Base-by-base conservation (phyloP, 2,888 invertebrate genomes). In the Cacoxenus indagator region DNA sequence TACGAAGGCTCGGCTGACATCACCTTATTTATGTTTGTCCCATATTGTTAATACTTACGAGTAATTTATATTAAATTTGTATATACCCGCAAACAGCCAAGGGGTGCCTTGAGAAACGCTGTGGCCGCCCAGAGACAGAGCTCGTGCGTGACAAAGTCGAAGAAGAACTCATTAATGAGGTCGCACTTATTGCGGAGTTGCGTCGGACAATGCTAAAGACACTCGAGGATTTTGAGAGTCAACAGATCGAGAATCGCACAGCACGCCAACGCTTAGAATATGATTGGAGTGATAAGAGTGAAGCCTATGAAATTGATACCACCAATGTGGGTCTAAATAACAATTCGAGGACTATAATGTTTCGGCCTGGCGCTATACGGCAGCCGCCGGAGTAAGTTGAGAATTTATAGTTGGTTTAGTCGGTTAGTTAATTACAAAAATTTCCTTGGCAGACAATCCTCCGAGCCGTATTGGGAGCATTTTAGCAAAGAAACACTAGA, bases 261-360 rank as follows among this genome's bases (percentile, higher is more conserved):
- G 93, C 94, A 0, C 96, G 97, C 84, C 92, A 93, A 75, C 91
- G 93, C 54, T 90, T 97, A 69, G 97, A 97, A 88, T 93, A 92
- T 82, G 96, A 97, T 85, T 97, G 96, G 96, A 96, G 96, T 79
- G 96, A 97, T 84, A 97, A 97, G 89, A 91, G 91, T 69, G 92
- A 94, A 84, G 92, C 96, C 0, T 93, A 94, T 80, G 91, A 93
- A 75, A 92, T 95, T 3, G 96, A 96, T 78, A 88, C 93, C 0
- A 87, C 88, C 0, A 94, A 93, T 84, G 89, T 93, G 51, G 90
- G 92, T 9, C 89, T 96, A 5, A 92, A 91, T 70, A 92, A 94
- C 62, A 90, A 90, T 80, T 94, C 93, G 0, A 90, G 89, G 59
- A 92, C 91, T 22, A 91, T 95, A 67, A 88, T 96, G 89, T 95